Conservation (phyloP, 2,888 invertebrate genomes). For the Ophioninae sp. region DNA sequence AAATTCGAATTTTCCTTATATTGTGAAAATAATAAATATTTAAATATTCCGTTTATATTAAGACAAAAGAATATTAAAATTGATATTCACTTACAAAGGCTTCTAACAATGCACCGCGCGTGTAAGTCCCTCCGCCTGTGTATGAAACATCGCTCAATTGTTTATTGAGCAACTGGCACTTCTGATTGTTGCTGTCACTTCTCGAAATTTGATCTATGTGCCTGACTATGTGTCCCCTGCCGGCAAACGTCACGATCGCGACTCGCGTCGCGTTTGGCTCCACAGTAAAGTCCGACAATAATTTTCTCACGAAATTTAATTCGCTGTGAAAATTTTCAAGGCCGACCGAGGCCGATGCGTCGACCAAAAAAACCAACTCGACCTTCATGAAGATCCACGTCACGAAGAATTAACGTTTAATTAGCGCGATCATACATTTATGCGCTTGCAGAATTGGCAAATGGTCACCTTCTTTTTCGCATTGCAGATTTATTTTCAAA, state of each 20-base stretch:
- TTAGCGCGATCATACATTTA: not conserved
- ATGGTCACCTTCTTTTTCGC: not conserved
- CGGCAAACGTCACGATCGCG: constrained; percentile 86
- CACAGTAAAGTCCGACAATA: constrained; percentile 86
- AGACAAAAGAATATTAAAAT: too few species aligned
- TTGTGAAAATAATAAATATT: too few species aligned
- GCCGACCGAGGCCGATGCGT: constrained; percentile 87
- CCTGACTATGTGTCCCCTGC: constrained; percentile 83
- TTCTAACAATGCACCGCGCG: constrained; percentile 86
- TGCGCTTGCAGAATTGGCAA: not conserved
- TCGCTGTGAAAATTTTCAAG: constrained; percentile 86
- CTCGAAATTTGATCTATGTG: constrained; percentile 85
- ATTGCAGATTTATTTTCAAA: not conserved
- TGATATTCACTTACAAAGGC: constrained; percentile 82
- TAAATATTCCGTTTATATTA: too few species aligned
- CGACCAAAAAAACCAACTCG: constrained; percentile 87
- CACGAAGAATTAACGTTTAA: not conserved
- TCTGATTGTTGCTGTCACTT: constrained; percentile 83
- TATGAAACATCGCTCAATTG: constrained; percentile 85
- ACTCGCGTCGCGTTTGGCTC: constrained; percentile 85
- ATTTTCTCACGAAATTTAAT: constrained; percentile 86
- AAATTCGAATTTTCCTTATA: not conserved
- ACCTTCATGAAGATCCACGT: constrained; percentile 73
- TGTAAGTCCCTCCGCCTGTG: constrained; percentile 87
- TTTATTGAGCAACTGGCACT: constrained; percentile 85